These are phyloP conservation scores for Antigone vipio DNA, from an alignment of 2,113 vertebrate genomes.

Conservation along the genomic window DNA sequence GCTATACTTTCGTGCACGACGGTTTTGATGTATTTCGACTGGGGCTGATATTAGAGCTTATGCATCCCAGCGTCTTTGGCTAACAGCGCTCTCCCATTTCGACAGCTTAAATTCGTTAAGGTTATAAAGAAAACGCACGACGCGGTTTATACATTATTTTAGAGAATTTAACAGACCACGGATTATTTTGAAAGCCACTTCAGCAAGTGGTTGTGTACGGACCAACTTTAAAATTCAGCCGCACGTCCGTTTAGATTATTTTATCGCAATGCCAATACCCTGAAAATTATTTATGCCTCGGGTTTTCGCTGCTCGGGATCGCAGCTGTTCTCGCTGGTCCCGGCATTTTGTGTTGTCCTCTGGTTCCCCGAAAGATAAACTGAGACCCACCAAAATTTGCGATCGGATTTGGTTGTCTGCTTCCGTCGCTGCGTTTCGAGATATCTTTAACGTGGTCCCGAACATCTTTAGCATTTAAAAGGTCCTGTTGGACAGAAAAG, in stretches of 20 bases:
- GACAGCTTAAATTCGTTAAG: neutral
- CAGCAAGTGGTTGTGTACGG: neutral
- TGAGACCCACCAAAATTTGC: neutral
- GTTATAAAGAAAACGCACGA: neutral
- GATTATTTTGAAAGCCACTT: neutral
- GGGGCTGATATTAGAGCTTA: neutral
- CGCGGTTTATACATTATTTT: fast-evolving
- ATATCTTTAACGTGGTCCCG: fast-evolving
- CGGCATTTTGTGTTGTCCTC: neutral
- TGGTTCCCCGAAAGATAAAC: neutral
- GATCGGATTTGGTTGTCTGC: neutral
- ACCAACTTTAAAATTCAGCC: neutral
- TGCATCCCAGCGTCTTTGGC: neutral
- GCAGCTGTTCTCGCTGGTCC: neutral
- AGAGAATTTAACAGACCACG: neutral
- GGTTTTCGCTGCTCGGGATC: neutral
- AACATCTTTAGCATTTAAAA: neutral
- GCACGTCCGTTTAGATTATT: neutral
- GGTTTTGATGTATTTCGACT: neutral
- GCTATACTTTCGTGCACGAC: neutral
- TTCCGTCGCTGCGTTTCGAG: neutral
- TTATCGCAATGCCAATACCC: neutral
- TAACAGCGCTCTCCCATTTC: neutral
- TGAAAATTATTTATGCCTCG: neutral
- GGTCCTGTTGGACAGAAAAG: neutral